Base-by-base conservation (phyloP, 1,140 invertebrate species). In the Glossosoma conforme region DNA sequence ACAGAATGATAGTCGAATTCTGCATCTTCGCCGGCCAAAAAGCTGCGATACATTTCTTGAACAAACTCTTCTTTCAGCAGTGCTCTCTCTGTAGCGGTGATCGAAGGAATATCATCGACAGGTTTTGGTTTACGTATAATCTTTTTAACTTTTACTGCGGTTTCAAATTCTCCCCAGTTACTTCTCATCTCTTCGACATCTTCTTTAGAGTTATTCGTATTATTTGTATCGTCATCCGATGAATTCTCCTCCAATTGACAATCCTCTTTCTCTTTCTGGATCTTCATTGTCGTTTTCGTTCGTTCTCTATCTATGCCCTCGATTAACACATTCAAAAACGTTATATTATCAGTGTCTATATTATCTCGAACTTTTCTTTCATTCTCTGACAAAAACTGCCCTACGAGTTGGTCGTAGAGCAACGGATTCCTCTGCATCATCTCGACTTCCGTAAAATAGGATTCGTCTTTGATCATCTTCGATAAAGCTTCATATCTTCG, bases 351-450 rank as follows among this genome's bases (percentile, higher is more conserved):
- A n/a, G 67, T 76, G 55, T 77, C 74, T 35, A 73, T 70, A 43
- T 72, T 74, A 60, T 87, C 83, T 22, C 83, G 69, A 30, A 72
- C 71, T 54, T 73, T 75, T 41, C 81, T 82, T 67, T 95, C 88
- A 35, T 87, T 81, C 44, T 85, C 79, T 5, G 83, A 84, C 51
- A 94, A 65, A 67, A 89, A 93, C 62, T 86, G 84, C 0, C 91
- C 92, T 44, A 96, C 73, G 44, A 97, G 70, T 61, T 94, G 84
- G 43, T 96, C 88, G 73, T 91, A 97, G 0, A 96, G 65, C 42
- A 91, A 75, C 1, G 93, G 93, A 70, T 93, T 91, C 55, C 93
- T 69, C 58, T 83, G 85, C 80, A 91, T 91, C 92, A 97, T 97
- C 77, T 93, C 88, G 49, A 80, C 81, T 65, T 95, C 90, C 66